Conservation (phyloP, 1,140 invertebrate species). For the Drosophila murphyi region DNA sequence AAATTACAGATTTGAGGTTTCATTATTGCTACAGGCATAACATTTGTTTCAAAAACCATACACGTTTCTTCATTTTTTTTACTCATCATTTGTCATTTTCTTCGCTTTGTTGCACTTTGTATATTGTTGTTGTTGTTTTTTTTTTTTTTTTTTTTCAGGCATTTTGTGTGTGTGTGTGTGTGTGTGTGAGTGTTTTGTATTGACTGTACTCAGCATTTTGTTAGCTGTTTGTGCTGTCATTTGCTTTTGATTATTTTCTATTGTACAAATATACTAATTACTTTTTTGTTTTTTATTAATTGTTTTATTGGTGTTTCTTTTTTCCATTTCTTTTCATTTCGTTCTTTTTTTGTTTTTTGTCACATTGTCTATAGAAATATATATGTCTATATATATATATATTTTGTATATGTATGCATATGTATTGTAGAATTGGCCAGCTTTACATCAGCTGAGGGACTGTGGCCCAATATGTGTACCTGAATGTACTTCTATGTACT, state of each 20-base stretch:
- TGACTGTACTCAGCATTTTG: conserved; percentile 42
- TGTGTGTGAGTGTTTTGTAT: conserved; percentile 34
- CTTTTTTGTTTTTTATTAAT: conserved; percentile 14
- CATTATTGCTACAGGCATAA: conserved; percentile 47
- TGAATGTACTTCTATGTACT: conserved; percentile 3
- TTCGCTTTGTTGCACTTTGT: conserved; percentile 25
- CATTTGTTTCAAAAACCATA: conserved; percentile 45
- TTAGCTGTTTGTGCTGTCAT: conserved; percentile 5
- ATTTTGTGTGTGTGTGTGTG: conserved; percentile 44
- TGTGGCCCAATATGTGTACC: conserved; percentile 8
- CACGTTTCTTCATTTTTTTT: conserved; percentile 39
- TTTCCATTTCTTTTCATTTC: not conserved
- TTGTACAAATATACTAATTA: conserved; percentile 54
- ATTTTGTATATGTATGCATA: conserved; percentile 37
- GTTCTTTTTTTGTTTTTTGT: conserved; percentile 18
- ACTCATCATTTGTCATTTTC: conserved; percentile 3
- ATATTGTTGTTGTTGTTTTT: conserved; percentile 10
- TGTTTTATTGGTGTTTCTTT: conserved; percentile 13
- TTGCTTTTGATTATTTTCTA: conserved; percentile 21
- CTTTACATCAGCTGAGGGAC: not conserved
- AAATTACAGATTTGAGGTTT: conserved; percentile 25
- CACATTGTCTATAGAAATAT: conserved; percentile 63
- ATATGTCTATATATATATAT: conserved; percentile 42
- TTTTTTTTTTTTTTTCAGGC: conserved; percentile 45
- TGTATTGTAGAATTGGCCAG: conserved; percentile 45